phyloP scores from a whole-genome alignment of 2,888 invertebrate species.

The Hipparchia sbordonii region DNA sequence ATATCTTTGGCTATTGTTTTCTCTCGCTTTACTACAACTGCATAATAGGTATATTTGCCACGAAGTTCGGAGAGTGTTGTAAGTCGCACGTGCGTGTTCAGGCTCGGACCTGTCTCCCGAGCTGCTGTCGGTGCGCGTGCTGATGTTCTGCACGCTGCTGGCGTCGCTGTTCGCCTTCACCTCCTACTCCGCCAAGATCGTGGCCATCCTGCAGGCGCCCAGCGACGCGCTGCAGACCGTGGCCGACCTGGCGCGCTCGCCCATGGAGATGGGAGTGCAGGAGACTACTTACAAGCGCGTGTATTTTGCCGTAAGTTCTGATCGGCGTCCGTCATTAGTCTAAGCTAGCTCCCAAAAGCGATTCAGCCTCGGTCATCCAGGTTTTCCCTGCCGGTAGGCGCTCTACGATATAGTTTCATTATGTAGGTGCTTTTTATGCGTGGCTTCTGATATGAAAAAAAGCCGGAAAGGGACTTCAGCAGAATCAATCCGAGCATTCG shows the following conservation, averaged over 20 bases:
- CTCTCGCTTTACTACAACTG: too few relatives aligned
- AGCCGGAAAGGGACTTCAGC: too few relatives aligned
- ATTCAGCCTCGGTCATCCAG: too few relatives aligned
- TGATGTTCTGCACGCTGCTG: conserved; percentile 81
- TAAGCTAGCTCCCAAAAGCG: too few relatives aligned
- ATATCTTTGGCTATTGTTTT: too few relatives aligned
- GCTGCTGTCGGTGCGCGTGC: conserved; percentile 77
- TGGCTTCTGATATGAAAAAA: too few relatives aligned
- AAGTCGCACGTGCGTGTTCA: conserved; percentile 40
- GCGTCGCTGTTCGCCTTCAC: conserved; percentile 84
- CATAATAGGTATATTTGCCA: too few relatives aligned
- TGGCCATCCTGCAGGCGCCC: conserved; percentile 85
- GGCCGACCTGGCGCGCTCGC: conserved; percentile 80
- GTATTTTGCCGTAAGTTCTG: conserved; percentile 74
- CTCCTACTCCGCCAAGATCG: conserved; percentile 86
- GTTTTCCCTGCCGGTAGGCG: too few relatives aligned
- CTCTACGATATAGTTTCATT: too few relatives aligned
- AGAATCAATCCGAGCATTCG: too few relatives aligned
- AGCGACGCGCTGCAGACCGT: conserved; percentile 81
- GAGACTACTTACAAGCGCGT: conserved; percentile 83
- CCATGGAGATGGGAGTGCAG: conserved; percentile 82
- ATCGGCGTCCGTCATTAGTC: not conserved
- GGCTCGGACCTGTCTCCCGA: conserved; percentile 74
- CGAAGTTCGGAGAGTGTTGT: too few relatives aligned
- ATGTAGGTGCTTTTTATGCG: too few relatives aligned